Evolutionary conservation across 2,113 vertebrate species (phyloP), one percentile per base, ranked within the genome.

Genomic region (Corvus cornix): DNA sequence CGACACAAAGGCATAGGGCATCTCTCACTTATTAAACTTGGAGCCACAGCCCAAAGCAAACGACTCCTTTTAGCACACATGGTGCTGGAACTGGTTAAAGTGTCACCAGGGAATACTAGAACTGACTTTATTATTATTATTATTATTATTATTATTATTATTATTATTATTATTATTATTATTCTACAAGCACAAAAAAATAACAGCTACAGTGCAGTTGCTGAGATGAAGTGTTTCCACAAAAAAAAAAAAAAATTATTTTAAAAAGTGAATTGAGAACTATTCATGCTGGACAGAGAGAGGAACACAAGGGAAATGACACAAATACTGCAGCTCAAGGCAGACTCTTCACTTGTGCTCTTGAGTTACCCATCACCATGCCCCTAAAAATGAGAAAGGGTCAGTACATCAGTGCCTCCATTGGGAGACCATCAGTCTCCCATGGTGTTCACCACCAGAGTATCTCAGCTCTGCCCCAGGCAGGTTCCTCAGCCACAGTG

Each of bases 401-500:
- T 76, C 1, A 1, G 41, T 13, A 13, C 13, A n/a, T 13, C 6
- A 19, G 33, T 41, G 18, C 8, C 24, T 80, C n/a, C 1, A 1
- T 1, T 12, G 16, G 28, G 37, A 24, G n/a, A 17, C 0, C 4
- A 20, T 66, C 13, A 10, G 33, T 33, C 37, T 37, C 37, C 37
- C 13, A 4, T 14, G 67, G 24, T 37, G 41, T 6, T 31, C 41
- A 11, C 27, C 27, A 26, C 28, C 1, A 9, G 24, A 33, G 7
- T 46, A 41, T 17, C 37, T 73, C 46, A 26, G 8, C 23, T 60
- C 37, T 46, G 68, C 51, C 13, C n/a, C 20, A 13, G 21, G 13
- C 44, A 76, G 46, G 28, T 26, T 60, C 26, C 20, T 62, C 35
- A 69, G 31, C 24, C 8, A 5, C 5, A 33, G 41, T 3, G 17